Conservation (phyloP, 2,797 vertebrate genomes). For the Eulemur rubriventer region DNA sequence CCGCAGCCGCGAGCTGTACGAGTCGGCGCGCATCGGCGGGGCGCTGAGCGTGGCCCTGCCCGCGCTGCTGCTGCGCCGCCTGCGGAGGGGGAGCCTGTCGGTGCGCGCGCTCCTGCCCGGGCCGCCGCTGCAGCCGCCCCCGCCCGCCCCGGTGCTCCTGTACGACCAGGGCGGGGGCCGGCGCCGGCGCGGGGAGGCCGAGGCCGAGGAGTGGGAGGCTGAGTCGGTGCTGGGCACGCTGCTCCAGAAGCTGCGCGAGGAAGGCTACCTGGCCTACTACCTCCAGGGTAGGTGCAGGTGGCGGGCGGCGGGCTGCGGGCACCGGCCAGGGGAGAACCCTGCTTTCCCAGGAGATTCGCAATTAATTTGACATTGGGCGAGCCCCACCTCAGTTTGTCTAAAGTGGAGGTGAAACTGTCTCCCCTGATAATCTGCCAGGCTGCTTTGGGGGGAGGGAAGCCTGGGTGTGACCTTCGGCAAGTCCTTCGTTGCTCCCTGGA, state of each 20-base stretch:
- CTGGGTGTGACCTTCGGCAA: background rate
- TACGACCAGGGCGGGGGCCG: constrained; percentile 82
- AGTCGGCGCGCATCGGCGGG: constrained; percentile 81
- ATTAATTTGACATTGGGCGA: background rate
- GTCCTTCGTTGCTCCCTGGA: background rate
- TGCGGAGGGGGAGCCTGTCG: constrained; percentile 82
- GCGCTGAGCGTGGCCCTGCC: constrained; percentile 84
- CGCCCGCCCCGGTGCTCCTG: constrained; percentile 75
- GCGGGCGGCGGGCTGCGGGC: background rate
- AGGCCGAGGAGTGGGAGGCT: constrained; percentile 73
- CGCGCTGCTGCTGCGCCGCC: constrained; percentile 82
- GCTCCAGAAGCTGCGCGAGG: constrained; percentile 82
- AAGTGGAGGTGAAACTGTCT: background rate
- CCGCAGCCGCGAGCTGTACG: constrained; percentile 83
- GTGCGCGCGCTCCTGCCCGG: constrained; percentile 80
- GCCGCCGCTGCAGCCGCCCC: constrained; percentile 64
- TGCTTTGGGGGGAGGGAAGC: background rate
- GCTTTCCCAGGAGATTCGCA: background rate
- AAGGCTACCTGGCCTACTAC: constrained; percentile 84
- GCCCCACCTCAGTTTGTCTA: background rate
- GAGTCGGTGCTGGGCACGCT: constrained; percentile 80
- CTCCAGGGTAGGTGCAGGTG: constrained; percentile 79
- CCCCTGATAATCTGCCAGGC: background rate
- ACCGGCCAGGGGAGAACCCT: background rate
- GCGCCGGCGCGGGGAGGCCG: constrained; percentile 25